phyloP scores from a whole-genome alignment of 2,797 vertebrate genomes.

The Thripadectes ignobilis region DNA sequence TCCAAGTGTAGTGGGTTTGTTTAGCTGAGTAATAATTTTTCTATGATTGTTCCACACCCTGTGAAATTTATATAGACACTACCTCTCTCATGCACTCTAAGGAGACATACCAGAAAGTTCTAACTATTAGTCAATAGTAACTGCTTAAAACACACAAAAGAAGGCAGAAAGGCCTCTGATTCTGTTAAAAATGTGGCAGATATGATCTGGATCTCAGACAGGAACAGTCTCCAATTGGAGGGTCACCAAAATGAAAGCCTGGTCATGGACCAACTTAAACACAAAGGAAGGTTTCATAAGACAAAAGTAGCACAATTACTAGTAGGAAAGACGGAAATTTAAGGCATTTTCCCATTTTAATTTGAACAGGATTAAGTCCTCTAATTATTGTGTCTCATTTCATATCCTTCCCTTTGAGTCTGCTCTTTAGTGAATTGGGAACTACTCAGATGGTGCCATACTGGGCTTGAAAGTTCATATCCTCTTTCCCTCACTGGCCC shows the following conservation, averaged over 20 bases:
- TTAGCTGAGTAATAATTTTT: neutral
- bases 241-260: neutral
- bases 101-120: neutral
- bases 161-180: neutral
- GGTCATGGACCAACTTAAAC: neutral
- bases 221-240: neutral
- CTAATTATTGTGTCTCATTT: neutral
- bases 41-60: neutral
- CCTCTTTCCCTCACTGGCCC: neutral
- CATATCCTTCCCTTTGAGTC: neutral
- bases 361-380: neutral
- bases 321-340: neutral
- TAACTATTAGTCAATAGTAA: neutral
- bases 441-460: neutral
- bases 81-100: neutral
- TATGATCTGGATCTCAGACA: neutral
- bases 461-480: neutral
- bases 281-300: neutral
- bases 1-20: neutral
- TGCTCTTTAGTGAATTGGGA: neutral
- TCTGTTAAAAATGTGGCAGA: neutral
- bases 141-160: neutral
- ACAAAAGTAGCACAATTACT: neutral
- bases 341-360: neutral
- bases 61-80: neutral